phyloP scores from a whole-genome alignment of 92 coral and sea anemone genomes.

The Pocillopora meandrina region DNA sequence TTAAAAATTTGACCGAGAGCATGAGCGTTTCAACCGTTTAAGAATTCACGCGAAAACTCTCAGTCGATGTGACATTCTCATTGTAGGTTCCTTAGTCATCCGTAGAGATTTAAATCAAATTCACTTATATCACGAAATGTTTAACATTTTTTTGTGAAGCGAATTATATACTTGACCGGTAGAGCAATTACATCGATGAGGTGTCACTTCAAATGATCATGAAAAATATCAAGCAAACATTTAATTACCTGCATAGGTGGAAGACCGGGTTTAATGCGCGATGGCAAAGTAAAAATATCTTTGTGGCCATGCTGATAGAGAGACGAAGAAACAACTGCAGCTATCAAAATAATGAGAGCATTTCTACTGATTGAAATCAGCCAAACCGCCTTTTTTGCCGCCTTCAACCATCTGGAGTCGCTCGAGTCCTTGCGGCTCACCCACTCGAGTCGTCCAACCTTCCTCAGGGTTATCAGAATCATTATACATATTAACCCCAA shows the following conservation, averaged over 20 bases:
- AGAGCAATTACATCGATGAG: background rate
- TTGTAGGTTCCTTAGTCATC: background rate
- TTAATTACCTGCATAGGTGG: constrained; percentile 85
- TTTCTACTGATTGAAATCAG: constrained; percentile 78
- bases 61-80: background rate
- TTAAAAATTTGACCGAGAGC: too few species aligned
- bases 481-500: constrained; percentile 81
- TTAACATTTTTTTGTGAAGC: background rate
- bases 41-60: background rate
- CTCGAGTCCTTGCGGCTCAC: constrained; percentile 58
- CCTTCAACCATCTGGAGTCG: constrained; percentile 59
- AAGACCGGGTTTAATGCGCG: constrained; percentile 74
- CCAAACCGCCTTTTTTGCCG: constrained; percentile 83
- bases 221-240: background rate
- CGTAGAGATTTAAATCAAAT: background rate
- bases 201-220: background rate
- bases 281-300: constrained; percentile 80
- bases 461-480: constrained; percentile 61
- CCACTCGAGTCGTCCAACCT: constrained; percentile 84
- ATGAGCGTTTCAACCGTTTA: background rate
- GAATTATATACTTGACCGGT: background rate
- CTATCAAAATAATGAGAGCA: constrained; percentile 75
- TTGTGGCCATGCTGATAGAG: constrained; percentile 73
- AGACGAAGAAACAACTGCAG: constrained; percentile 67
- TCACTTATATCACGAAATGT: background rate